Base-by-base conservation (phyloP, 2,113 vertebrate genomes). In the Copsychus sechellarum region DNA sequence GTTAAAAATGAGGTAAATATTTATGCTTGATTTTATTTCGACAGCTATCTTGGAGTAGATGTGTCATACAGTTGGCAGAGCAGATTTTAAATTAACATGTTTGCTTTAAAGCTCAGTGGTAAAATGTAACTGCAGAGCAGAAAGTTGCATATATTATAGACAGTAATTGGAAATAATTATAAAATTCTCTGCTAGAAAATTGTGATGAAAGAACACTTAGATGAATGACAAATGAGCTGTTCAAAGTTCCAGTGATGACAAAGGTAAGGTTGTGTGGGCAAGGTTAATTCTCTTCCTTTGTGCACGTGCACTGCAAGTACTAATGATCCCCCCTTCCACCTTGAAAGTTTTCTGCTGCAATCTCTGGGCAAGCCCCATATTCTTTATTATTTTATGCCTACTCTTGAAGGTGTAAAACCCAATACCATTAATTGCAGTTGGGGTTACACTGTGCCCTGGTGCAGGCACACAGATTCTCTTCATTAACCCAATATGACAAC, bases 1-100 rank as follows among this genome's bases (percentile, higher is more conserved):
- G 95, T 95, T 96, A 78, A 93, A 96, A 97, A 97, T 96, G 90
- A 96, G 94, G 96, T 95, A 98, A 97, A 97, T 94, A 97, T 97
- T 96, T 97, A 94, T 85, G 93, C 93, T 97, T 96, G 93, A 92
- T 95, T 97, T 97, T 98, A 90, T 69, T 97, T 97, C n/a, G 51
- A 94, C 93, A 97, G 92, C 76, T 97, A 84, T 96, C 95, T 97
- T 2, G 1, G 95, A 96, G 95, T 93, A 94, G 92, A 85, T 66
- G 82, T 96, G 92, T 88, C 86, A 86, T 50, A 38, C 34, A 43
- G 80, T 69, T 95, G 96, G 95, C 92, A 95, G 96, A 96, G 94
- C 89, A 87, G 86, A 95, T 97, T 97, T 97, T 94, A 98, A 95
- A 96, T 85, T 86, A 93, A 94, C 93, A 43, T 51, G 40, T 93